Evolutionary conservation across 2,797 vertebrate species (phyloP).

Genomic region (Tragelaphus oryx): DNA sequence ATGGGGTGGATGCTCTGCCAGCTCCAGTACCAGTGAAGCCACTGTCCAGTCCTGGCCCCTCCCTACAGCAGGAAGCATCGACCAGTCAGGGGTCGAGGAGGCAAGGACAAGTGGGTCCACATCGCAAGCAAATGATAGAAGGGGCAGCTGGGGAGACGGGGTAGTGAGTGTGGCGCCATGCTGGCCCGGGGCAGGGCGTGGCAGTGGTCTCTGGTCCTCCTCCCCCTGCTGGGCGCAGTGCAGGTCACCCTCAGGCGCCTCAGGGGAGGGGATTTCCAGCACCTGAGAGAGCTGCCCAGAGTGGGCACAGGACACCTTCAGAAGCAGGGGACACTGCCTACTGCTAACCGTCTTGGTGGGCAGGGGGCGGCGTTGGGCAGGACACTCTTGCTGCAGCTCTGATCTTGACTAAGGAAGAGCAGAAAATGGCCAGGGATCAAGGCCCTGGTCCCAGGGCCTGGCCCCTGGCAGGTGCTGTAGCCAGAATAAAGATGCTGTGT

Average conservation of each 20-base stretch:
- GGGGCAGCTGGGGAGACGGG: accelerated
- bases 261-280: neutral
- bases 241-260: accelerated
- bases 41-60: neutral
- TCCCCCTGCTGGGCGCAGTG: too few relatives aligned
- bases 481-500: neutral
- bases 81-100: neutral
- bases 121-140: accelerated
- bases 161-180: accelerated
- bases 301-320: accelerated
- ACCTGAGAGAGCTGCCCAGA: neutral
- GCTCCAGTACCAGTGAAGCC: too few relatives aligned
- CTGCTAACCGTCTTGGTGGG: neutral
- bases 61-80: neutral
- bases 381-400: neutral
- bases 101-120: neutral
- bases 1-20: too few relatives aligned
- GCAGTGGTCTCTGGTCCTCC: neutral
- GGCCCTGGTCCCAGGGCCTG: neutral
- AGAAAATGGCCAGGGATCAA: neutral
- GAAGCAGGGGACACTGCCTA: neutral
- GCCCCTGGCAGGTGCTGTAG: neutral
- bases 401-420: too few relatives aligned
- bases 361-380: neutral
- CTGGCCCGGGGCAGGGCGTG: accelerated